Percentiles rank a stretch among this genome's conserved stretches.
Evolutionary conservation across 2,888 invertebrate species (phyloP).

Genomic region (Dendrolimus houi): DNA sequence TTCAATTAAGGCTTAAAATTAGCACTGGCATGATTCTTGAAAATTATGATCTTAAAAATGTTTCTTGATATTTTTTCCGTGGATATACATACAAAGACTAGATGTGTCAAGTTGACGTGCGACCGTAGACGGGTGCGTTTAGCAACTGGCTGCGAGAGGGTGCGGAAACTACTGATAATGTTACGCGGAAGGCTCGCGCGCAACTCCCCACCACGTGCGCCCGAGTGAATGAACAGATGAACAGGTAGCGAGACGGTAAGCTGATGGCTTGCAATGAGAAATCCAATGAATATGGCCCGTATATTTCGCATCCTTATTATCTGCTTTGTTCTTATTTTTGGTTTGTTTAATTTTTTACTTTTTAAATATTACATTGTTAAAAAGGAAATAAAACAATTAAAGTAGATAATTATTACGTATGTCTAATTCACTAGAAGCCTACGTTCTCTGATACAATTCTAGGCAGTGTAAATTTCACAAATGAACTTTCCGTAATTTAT

Average conservation of each 20-base stretch:
- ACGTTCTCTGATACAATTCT: too few relatives aligned
- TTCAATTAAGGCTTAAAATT: background rate
- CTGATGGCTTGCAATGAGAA: slow-evolving; percentile 31
- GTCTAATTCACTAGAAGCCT: too few relatives aligned
- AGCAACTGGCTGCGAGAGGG: slow-evolving; percentile 68
- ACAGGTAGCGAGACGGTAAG: slow-evolving; percentile 63
- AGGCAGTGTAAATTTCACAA: too few relatives aligned
- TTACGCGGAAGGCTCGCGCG: slow-evolving; percentile 70
- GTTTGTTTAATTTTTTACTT: too few relatives aligned
- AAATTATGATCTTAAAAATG: too few relatives aligned
- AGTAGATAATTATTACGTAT: too few relatives aligned
- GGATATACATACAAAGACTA: slow-evolving; percentile 40
- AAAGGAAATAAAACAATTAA: too few relatives aligned
- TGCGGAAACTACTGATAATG: slow-evolving; percentile 73
- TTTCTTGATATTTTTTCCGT: slow-evolving; percentile 6
- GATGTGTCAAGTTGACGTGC: slow-evolving; percentile 66
- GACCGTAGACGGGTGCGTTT: slow-evolving; percentile 69
- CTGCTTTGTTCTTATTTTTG: too few relatives aligned
- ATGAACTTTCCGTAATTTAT: too few relatives aligned
- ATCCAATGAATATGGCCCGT: slow-evolving; percentile 19
- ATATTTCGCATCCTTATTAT: background rate
- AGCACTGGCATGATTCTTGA: background rate
- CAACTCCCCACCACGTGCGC: slow-evolving; percentile 61
- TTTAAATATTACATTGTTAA: too few relatives aligned
- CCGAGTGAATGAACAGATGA: slow-evolving; percentile 64